Percentiles rank a stretch among this genome's conserved stretches.
phyloP scores from a whole-genome alignment of 2,113 vertebrate species.

The Arvicanthis niloticus region DNA sequence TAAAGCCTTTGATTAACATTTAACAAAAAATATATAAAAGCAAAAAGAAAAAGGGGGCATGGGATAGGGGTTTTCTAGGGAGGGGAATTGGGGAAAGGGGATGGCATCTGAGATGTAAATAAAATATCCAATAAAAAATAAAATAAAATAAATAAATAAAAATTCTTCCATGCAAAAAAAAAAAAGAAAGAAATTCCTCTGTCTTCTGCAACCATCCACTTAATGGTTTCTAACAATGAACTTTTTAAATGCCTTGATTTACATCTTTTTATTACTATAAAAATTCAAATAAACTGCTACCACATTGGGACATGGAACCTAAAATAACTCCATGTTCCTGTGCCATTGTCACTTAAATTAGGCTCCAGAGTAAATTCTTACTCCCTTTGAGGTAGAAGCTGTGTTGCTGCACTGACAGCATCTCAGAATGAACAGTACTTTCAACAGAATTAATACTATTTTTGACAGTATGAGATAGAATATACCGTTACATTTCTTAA shows the following conservation, averaged over 20 bases:
- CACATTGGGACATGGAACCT: background rate
- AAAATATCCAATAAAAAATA: too few species aligned
- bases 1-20: too few species aligned
- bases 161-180: too few species aligned
- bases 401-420: background rate
- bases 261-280: background rate
- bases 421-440: background rate
- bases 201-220: background rate
- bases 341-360: background rate
- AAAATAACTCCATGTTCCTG: too few species aligned
- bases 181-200: background rate
- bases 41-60: too few species aligned
- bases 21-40: too few species aligned
- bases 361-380: background rate
- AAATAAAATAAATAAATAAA: too few species aligned
- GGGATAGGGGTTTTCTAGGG: too few species aligned
- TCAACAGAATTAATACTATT: background rate
- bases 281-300: too few species aligned
- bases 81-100: too few species aligned
- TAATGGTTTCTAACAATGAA: background rate
- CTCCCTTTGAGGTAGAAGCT: background rate
- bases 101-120: too few species aligned
- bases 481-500: background rate
- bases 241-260: background rate
- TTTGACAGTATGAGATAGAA: conserved; percentile 1